Percentiles rank a stretch among this genome's conserved stretches.
phyloP scores from a whole-genome alignment of 2,888 invertebrate genomes.

The Sinopyrophorus schimmeli region DNA sequence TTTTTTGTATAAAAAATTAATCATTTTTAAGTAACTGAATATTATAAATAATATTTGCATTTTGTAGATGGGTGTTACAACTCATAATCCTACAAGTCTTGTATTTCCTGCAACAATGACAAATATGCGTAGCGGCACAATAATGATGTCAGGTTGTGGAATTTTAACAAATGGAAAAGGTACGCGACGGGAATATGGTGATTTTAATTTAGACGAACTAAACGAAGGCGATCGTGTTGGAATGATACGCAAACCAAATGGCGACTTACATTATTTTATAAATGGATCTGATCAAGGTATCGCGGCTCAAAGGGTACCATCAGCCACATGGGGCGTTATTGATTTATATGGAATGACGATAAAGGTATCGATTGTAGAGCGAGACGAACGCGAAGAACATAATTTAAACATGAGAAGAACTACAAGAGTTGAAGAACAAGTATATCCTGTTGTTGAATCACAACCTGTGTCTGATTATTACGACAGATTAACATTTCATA shows the following conservation, averaged over 20 bases:
- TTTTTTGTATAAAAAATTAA: no score
- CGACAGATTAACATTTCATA: constrained; percentile 84
- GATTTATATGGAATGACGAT: constrained; percentile 96
- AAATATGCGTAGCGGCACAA: constrained; percentile 89
- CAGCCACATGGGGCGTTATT: constrained; percentile 89
- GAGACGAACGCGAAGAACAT: constrained; percentile 77
- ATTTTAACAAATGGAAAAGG: constrained; percentile 96
- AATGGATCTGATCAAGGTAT: constrained; percentile 93
- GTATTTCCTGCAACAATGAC: constrained; percentile 98
- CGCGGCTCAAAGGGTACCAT: constrained; percentile 80
- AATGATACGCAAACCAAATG: constrained; percentile 82
- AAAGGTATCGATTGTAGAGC: constrained; percentile 83
- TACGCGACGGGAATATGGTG: constrained; percentile 88
- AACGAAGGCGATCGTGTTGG: constrained; percentile 92
- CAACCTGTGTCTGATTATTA: constrained; percentile 57
- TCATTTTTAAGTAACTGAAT: no score
- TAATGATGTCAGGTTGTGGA: constrained; percentile 97
- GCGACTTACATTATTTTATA: constrained; percentile 89
- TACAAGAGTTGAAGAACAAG: constrained; percentile 58
- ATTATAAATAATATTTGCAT: no score
- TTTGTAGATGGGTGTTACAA: constrained; percentile 82
- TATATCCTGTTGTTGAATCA: constrained; percentile 49
- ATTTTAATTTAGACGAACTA: constrained; percentile 91
- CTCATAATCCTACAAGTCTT: constrained; percentile 86
- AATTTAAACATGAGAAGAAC: constrained; percentile 72